phyloP scores from a whole-genome alignment of 2,797 vertebrate genomes.

The Lycodopsis pacificus region DNA sequence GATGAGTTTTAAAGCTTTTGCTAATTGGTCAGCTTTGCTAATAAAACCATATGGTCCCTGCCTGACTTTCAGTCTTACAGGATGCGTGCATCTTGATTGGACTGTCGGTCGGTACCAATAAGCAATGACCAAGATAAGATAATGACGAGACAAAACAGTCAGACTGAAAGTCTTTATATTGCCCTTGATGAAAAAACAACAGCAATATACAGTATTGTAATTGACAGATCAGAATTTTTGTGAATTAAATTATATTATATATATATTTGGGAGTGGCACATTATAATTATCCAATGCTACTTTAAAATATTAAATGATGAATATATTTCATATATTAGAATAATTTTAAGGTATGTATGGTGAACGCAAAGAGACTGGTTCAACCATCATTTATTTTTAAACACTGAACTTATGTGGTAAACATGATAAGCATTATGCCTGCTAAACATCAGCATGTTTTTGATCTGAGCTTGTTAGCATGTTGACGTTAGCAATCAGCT shows the following conservation, averaged over 20 bases:
- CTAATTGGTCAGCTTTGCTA: conserved; percentile 41
- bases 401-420: neutral
- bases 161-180: neutral
- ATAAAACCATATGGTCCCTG: conserved; percentile 41
- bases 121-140: neutral
- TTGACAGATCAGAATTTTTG: neutral
- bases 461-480: neutral
- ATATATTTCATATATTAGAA: neutral
- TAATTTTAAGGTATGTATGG: neutral
- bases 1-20: conserved; percentile 37
- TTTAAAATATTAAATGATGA: neutral
- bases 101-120: neutral
- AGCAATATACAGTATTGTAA: neutral
- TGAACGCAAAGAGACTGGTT: neutral
- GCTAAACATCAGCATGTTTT: neutral
- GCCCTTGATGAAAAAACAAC: neutral
- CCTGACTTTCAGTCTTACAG: neutral
- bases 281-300: neutral
- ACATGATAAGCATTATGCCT: too few species aligned
- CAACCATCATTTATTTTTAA: neutral
- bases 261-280: neutral
- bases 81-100: neutral
- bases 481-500: neutral
- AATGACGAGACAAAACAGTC: neutral
- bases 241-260: neutral